Base-by-base conservation (phyloP, 2,888 invertebrate genomes). In the Pyrrhia umbra region DNA sequence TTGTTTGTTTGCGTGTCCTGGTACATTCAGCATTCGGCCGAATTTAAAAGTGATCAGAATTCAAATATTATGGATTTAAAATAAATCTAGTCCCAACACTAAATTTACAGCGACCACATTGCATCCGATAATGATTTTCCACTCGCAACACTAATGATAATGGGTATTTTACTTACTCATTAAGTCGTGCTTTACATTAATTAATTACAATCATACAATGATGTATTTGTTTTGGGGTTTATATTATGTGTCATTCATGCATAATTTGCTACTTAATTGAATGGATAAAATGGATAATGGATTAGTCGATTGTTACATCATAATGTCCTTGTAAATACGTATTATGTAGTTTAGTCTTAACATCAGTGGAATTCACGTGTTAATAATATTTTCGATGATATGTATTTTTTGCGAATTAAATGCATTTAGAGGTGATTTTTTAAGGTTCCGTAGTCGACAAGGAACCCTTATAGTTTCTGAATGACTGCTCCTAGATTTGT, bases 91-190 rank as follows among this genome's bases (percentile, higher is more conserved):
- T 20, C 16, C 16, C 50, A 25, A 21, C 45, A 30, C 30, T 34
- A 47, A 2, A 40, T 74, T 54, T 42, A 55, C 40, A 21, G 37
- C n/a, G 16, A 62, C 75, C 71, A 20, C 68, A 54, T 25, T 42
- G 52, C 43, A 62, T 62, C 20, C 45, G 49, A 57, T 57, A 71
- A 74, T 68, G 40, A 68, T 68, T 71, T 54, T 57, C 52, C 62
- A 57, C 45, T 34, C 40, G 13, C 9, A 39, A 40, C 45, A 39
- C 37, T 62, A 54, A 74, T 40, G 43, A 30, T 74, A 68, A 57
- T 62, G 30, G 18, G 8, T 34, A 57, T 51, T 68, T 54, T 62
- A 68, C 55, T 61, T 50, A 42, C 68, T 71, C 62, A 74, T 62
- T 68, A 61, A 42, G 27, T 68, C 16, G 40, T 43, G 30, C 49